These are phyloP conservation scores for Chironomus striatipennis DNA, from an alignment of 1,140 invertebrate genomes.

Conservation along the genomic window DNA sequence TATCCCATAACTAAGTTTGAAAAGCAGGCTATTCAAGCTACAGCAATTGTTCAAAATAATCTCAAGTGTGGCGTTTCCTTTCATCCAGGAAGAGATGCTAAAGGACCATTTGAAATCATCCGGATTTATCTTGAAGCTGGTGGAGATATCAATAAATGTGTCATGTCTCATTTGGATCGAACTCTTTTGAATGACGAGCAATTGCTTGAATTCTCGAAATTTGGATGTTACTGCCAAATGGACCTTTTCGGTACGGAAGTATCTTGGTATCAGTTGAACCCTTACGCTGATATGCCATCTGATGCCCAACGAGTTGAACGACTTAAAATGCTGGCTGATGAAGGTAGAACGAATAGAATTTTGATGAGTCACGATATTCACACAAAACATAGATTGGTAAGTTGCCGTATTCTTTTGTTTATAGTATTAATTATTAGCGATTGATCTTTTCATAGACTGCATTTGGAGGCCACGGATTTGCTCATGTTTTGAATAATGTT, in stretches of 20 bases:
- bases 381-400: conserved; percentile 72
- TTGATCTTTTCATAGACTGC: conserved; percentile 49
- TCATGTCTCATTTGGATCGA: conserved; percentile 76
- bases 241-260: conserved; percentile 76
- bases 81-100: conserved; percentile 62
- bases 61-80: conserved; percentile 66
- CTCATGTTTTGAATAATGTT: conserved; percentile 68
- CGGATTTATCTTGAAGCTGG: conserved; percentile 72
- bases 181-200: conserved; percentile 53
- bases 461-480: conserved; percentile 77
- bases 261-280: conserved; percentile 69
- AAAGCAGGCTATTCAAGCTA: conserved; percentile 55
- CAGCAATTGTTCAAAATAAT: conserved; percentile 56
- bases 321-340: conserved; percentile 52
- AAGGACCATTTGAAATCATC: conserved; percentile 69
- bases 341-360: conserved; percentile 54
- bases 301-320: conserved; percentile 57
- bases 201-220: too few species aligned
- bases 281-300: too few species aligned
- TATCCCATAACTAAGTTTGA: conserved; percentile 81
- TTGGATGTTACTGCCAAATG: conserved; percentile 66
- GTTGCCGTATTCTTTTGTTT: too few species aligned
- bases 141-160: conserved; percentile 54
- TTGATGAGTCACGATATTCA: conserved; percentile 73
- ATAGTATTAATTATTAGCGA: conserved; percentile 24